Conservation (phyloP, 2,888 invertebrate genomes). For the Tachina grossa region DNA sequence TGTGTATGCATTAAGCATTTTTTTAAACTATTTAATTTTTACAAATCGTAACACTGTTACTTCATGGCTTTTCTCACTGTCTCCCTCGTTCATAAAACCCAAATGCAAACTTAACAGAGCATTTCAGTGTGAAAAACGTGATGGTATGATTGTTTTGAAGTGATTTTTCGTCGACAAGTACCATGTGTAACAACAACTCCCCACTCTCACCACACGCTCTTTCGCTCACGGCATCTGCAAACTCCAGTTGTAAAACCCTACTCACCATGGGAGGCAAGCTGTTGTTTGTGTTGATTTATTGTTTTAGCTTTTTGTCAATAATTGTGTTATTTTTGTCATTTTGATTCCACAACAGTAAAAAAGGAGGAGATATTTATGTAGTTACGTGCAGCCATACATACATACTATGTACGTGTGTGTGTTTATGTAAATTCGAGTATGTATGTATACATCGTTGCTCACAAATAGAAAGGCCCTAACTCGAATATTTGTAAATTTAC, state of each 20-base stretch:
- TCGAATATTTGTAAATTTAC: too few species aligned
- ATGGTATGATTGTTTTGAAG: constrained; percentile 21
- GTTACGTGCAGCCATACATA: not conserved
- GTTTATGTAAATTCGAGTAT: too few species aligned
- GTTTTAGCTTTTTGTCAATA: constrained; percentile 48
- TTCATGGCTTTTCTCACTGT: not conserved
- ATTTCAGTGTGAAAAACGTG: not conserved
- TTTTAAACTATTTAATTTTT: not conserved
- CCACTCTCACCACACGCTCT: constrained; percentile 25
- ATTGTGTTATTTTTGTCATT: constrained; percentile 47
- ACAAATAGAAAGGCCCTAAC: too few species aligned
- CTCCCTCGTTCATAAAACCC: not conserved
- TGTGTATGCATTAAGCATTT: not conserved
- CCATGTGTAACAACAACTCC: constrained; percentile 13
- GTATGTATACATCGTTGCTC: too few species aligned
- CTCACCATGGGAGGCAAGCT: constrained; percentile 35
- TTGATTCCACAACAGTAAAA: constrained; percentile 9
- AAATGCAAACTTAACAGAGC: constrained; percentile 49
- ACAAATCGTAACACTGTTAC: constrained; percentile 7
- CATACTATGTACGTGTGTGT: not conserved
- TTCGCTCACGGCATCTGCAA: not conserved
- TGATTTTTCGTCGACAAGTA: constrained; percentile 31
- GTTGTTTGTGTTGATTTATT: constrained; percentile 53
- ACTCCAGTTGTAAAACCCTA: not conserved
- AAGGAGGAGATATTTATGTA: not conserved